Base-by-base conservation (phyloP, 2,888 invertebrate species). In the Ischnura elegans region DNA sequence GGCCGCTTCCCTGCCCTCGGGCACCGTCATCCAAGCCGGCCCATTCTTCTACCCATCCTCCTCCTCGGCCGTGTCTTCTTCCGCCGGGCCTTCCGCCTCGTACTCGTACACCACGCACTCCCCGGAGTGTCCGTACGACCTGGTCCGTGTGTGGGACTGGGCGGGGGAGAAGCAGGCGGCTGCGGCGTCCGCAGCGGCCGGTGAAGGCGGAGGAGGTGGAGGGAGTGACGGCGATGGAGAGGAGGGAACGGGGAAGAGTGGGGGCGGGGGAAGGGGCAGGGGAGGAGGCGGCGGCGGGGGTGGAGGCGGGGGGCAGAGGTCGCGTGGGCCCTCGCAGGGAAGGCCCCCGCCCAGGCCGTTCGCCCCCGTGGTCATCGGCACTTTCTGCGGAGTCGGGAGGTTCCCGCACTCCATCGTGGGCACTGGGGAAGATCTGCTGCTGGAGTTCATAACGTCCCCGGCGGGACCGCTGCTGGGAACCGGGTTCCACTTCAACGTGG, bases 381-480 rank as follows among this genome's bases (percentile, higher is more conserved):
- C 98, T 10, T 98, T 99, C 95, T 99, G 98, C 95, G 98, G 98
- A 1, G 98, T 98, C 97, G 98, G 98, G 87, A 98, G 98, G 96
- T 99, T 99, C 95, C 98, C 99, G 0, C 98, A 98, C 96, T 98
- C 98, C 95, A 99, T 99, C 95, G 98, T 99, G 95, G 99, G 99
- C 21, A 99, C 99, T 87, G 98, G 98, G 42, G 98, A 98, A 95
- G 98, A 98, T 95, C 97, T 98, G 95, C 98, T 98, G 95, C 98
- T 98, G 93, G 98, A 98, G 95, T 98, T 98, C 95, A 98, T 98
- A 94, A 98, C 98, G 84, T 98, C 98, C 4, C 98, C 98, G 66
- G 98, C 98, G 95, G 98, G 98, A 85, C 99, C 99, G 0, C 96
- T 99, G 42, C 97, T 99, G 93, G 99, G 99, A 96, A 99, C 98